Percentiles rank a stretch among this genome's conserved stretches.
Evolutionary conservation across 2,113 vertebrate genomes (phyloP).

Genomic region (Lepus americanus): DNA sequence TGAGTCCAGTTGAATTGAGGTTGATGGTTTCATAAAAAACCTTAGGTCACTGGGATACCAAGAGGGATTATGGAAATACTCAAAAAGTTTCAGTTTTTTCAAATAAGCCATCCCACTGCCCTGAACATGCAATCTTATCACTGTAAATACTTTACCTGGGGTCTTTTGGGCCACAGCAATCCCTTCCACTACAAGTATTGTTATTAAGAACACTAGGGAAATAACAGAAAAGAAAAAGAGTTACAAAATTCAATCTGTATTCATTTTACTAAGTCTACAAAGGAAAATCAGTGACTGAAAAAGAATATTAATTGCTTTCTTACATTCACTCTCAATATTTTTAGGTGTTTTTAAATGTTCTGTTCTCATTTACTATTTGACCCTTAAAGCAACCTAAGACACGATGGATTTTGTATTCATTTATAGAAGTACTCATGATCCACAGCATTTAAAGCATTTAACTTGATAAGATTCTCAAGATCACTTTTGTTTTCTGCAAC

Average conservation of each 20-base stretch:
- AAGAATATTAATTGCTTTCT: background rate
- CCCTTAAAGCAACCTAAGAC: background rate
- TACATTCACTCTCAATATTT: background rate
- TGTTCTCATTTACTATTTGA: background rate
- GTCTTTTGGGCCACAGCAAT: conserved; percentile 97
- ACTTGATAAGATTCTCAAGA: background rate
- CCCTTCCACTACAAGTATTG: conserved; percentile 95
- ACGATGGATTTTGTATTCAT: background rate
- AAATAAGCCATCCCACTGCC: background rate
- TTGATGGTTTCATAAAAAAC: background rate
- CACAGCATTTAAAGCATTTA: background rate
- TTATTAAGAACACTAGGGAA: conserved; percentile 94
- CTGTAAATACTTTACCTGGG: conserved; percentile 90
- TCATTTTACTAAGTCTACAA: background rate
- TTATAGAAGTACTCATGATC: background rate
- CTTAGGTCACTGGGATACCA: background rate
- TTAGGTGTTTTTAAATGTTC: background rate
- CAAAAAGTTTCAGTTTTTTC: background rate
- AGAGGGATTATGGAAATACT: background rate
- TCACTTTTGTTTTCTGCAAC: background rate
- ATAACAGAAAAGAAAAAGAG: conserved; percentile 78
- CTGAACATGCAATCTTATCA: background rate
- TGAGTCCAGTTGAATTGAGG: background rate
- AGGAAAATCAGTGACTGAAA: conserved; percentile 28
- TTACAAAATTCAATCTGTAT: conserved; percentile 58